phyloP scores from a whole-genome alignment of 2,797 vertebrate species.

The Huso huso region DNA sequence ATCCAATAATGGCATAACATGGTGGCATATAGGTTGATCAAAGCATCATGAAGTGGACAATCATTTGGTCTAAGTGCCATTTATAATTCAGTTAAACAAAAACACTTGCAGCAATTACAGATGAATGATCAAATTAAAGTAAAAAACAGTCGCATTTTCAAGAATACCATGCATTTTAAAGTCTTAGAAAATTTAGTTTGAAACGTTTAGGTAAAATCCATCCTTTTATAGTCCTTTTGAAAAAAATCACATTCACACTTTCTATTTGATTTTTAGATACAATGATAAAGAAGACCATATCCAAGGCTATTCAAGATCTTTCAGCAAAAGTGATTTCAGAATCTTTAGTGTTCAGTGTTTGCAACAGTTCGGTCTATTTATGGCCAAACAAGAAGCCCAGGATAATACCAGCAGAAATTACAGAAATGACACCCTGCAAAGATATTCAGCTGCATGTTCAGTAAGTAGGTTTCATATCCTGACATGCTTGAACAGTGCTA shows the following conservation, averaged over 20 bases:
- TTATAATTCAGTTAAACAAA: too few species aligned
- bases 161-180: neutral
- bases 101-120: too few species aligned
- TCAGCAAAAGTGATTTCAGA: conserved; percentile 69
- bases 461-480: conserved; percentile 52
- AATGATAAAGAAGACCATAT: conserved; percentile 57
- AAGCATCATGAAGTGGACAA: too few species aligned
- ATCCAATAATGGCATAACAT: neutral
- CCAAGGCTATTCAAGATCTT: conserved; percentile 64
- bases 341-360: conserved; percentile 67
- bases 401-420: conserved; percentile 56
- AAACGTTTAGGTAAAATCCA: neutral
- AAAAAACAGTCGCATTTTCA: neutral
- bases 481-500: too few species aligned
- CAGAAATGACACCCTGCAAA: conserved; percentile 58
- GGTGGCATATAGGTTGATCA: too few species aligned
- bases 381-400: conserved; percentile 74
- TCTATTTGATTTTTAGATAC: conserved; percentile 44
- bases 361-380: conserved; percentile 69
- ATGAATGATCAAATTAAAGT: neutral
- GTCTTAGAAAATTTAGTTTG: neutral
- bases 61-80: too few species aligned
- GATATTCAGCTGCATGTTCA: conserved; percentile 64
- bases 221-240: neutral
- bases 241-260: neutral